phyloP scores from a whole-genome alignment of 2,113 vertebrate species.

The Hippoglossus stenolepis region DNA sequence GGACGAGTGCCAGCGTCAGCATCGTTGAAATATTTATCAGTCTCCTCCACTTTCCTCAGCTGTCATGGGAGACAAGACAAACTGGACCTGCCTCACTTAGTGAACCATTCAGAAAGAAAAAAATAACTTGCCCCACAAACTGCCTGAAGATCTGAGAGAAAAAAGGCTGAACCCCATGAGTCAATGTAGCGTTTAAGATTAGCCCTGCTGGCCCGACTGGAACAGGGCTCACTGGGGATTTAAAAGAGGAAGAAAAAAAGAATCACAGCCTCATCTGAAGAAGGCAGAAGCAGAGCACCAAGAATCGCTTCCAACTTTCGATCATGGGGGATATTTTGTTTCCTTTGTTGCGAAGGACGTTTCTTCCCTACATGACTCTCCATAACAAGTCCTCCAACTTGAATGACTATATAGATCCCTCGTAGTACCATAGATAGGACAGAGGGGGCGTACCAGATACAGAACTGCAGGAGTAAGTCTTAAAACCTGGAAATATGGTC shows the following conservation, averaged over 20 bases:
- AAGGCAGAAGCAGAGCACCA: slow-evolving; percentile 15
- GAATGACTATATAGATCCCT: not conserved
- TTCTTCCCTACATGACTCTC: not conserved
- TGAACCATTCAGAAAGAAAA: slow-evolving; percentile 32
- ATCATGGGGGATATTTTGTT: slow-evolving; percentile 30
- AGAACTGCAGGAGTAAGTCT: too few species aligned
- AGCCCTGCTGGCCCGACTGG: not conserved
- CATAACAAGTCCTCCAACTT: not conserved
- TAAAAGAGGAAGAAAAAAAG: slow-evolving; percentile 39
- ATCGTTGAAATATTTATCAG: slow-evolving; percentile 78
- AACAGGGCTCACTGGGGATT: slow-evolving; percentile 39
- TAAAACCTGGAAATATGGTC: too few species aligned
- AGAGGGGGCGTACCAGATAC: not conserved
- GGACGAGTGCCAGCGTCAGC: slow-evolving; percentile 69
- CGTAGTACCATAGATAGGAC: not conserved
- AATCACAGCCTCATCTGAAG: slow-evolving; percentile 40
- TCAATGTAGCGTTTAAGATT: slow-evolving; percentile 40
- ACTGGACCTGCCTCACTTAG: slow-evolving; percentile 47
- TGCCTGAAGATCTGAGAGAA: slow-evolving; percentile 37
- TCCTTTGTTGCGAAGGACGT: too few species aligned
- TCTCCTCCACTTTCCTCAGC: slow-evolving; percentile 60
- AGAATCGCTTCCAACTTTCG: slow-evolving; percentile 12
- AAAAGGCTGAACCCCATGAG: slow-evolving; percentile 22
- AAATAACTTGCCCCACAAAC: slow-evolving; percentile 36
- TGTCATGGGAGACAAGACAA: slow-evolving; percentile 62